phyloP scores from a whole-genome alignment of 1,140 invertebrate species.

The Daktulosphaira vitifoliae region DNA sequence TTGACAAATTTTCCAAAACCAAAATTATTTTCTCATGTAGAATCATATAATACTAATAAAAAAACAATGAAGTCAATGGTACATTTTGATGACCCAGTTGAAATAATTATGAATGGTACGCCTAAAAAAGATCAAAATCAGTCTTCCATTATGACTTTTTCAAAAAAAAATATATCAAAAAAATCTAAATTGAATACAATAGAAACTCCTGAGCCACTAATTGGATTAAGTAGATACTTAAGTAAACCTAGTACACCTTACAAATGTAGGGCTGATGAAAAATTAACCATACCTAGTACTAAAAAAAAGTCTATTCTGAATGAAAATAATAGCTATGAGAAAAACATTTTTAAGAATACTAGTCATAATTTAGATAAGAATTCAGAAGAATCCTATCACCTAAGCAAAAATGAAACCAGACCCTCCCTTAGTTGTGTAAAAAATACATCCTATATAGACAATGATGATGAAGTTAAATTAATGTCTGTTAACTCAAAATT shows the following conservation, averaged over 20 bases:
- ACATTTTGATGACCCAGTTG: constrained; percentile 23
- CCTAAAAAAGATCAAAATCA: not conserved
- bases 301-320: too few relatives aligned
- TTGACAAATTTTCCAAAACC: not conserved
- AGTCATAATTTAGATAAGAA: too few relatives aligned
- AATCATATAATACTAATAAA: not conserved
- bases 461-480: too few relatives aligned
- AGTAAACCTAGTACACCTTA: not conserved
- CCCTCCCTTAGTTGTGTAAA: too few relatives aligned
- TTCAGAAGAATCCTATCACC: too few relatives aligned
- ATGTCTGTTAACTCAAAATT: too few relatives aligned
- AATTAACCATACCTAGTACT: too few relatives aligned
- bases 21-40: not conserved
- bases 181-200: not conserved
- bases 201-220: not conserved
- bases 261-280: too few relatives aligned
- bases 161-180: not conserved
- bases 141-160: not conserved
- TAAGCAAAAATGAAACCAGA: too few relatives aligned
- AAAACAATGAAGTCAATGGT: constrained; percentile 9
- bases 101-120: not conserved
- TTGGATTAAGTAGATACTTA: not conserved
- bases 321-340: too few relatives aligned
- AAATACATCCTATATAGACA: too few relatives aligned
- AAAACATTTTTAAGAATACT: too few relatives aligned